A percentile compares a stretch with the other conserved stretches of the same genome.
Conservation (phyloP, 2,888 invertebrate genomes). For the Drosophila dives region DNA sequence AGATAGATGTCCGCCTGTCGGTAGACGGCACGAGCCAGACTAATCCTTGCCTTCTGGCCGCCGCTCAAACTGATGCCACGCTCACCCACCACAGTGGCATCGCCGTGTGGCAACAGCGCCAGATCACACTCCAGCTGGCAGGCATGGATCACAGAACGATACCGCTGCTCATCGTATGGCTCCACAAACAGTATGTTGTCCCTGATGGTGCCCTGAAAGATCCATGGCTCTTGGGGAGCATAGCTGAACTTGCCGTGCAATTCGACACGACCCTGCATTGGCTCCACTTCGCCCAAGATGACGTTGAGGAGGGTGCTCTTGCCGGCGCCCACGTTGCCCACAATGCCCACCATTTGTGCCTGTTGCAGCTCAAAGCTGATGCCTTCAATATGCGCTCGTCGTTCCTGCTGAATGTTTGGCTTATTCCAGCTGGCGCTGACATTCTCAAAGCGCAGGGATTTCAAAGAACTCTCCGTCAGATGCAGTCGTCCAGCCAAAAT, state of each 20-base stretch:
- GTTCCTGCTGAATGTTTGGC: conserved; percentile 58
- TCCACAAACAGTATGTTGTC: conserved; percentile 97
- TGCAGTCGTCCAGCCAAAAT: conserved; percentile 65
- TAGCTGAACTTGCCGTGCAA: conserved; percentile 90
- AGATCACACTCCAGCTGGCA: conserved; percentile 89
- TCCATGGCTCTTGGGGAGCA: conserved; percentile 93
- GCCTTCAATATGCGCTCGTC: conserved; percentile 73
- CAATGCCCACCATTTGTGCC: conserved; percentile 85
- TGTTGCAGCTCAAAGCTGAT: conserved; percentile 85
- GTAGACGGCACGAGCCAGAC: conserved; percentile 90
- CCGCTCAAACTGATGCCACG: conserved; percentile 90
- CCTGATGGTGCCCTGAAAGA: conserved; percentile 91
- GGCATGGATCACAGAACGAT: conserved; percentile 86
- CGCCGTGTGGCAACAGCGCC: conserved; percentile 86
- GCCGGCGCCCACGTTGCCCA: conserved; percentile 91
- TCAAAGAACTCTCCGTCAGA: conserved; percentile 69
- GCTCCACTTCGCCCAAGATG: conserved; percentile 89
- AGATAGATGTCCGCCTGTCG: conserved; percentile 90
- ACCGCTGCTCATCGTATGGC: conserved; percentile 86
- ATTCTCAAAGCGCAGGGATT: conserved; percentile 58
- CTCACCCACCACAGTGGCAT: conserved; percentile 87
- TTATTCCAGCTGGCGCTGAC: conserved; percentile 87
- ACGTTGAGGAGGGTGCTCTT: conserved; percentile 90
- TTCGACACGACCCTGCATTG: conserved; percentile 87
- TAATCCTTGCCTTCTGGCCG: conserved; percentile 91